These are phyloP conservation scores for Andrena flavipes DNA, from an alignment of 2,888 invertebrate species.

Conservation along the genomic window DNA sequence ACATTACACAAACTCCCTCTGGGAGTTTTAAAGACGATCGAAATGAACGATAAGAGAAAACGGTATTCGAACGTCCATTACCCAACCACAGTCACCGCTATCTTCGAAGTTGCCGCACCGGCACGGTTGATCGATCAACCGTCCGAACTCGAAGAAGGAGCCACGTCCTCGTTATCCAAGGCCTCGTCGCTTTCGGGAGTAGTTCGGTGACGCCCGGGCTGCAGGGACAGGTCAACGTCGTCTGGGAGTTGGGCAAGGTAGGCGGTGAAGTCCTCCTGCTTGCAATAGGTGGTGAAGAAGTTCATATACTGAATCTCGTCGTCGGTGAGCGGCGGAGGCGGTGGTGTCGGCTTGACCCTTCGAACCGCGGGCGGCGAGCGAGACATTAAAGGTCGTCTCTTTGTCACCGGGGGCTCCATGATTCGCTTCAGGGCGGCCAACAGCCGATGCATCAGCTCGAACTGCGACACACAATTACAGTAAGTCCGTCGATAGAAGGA, in stretches of 20 bases:
- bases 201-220: conserved; percentile 30
- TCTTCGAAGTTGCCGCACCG: not conserved
- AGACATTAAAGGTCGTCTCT: conserved; percentile 68
- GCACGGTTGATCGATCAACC: not conserved
- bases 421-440: conserved; percentile 76
- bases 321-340: conserved; percentile 70
- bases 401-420: conserved; percentile 77
- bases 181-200: not conserved
- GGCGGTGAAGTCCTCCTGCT: conserved; percentile 75
- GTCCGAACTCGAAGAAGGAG: not conserved
- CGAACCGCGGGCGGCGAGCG: conserved; percentile 71
- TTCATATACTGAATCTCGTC: conserved; percentile 75
- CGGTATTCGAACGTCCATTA: not conserved
- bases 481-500: no score
- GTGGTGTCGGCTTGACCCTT: conserved; percentile 56
- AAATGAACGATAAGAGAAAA: no score
- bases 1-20: no score
- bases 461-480: conserved; percentile 62
- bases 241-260: conserved; percentile 80
- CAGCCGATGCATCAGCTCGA: conserved; percentile 77
- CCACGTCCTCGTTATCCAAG: not conserved
- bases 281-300: conserved; percentile 78
- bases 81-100: not conserved
- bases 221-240: conserved; percentile 74
- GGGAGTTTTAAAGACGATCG: no score